Evolutionary conservation across 2,113 vertebrate species (phyloP).

Genomic region (Caranx melampygus): DNA sequence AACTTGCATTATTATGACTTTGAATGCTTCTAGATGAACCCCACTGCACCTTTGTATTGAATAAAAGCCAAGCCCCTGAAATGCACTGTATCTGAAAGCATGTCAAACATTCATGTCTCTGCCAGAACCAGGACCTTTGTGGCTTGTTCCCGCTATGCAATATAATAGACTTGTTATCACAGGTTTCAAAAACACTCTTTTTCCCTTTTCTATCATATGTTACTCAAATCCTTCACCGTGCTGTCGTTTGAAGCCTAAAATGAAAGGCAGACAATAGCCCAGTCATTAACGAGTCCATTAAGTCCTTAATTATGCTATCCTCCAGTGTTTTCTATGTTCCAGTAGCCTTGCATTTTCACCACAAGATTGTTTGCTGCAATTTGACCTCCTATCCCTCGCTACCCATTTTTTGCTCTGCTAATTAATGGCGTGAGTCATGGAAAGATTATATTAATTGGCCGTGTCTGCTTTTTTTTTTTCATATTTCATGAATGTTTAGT

Average conservation of each 20-base stretch:
- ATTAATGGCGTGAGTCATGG: constrained; percentile 49
- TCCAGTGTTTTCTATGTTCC: constrained; percentile 36
- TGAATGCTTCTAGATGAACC: background rate
- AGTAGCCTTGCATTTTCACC: constrained; percentile 21
- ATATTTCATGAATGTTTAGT: constrained; percentile 22
- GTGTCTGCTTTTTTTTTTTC: constrained; percentile 16
- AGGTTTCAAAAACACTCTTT: constrained; percentile 1
- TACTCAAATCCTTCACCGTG: constrained; percentile 6
- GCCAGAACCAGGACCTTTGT: background rate
- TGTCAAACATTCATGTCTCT: background rate
- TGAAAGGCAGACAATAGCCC: constrained; percentile 34
- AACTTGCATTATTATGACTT: background rate
- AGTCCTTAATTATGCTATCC: constrained; percentile 66
- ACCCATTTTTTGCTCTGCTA: constrained; percentile 32
- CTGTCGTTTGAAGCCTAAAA: constrained; percentile 26
- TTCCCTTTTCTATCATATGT: constrained; percentile 18
- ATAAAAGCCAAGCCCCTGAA: background rate
- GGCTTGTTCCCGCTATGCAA: background rate
- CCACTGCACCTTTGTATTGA: background rate
- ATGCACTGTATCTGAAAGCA: background rate
- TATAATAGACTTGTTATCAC: constrained; percentile 20
- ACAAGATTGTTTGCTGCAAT: constrained; percentile 32
- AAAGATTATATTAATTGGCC: constrained; percentile 54
- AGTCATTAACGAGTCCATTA: constrained; percentile 77
- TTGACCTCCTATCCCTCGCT: constrained; percentile 40